Base-by-base conservation (phyloP, 2,113 vertebrate species). In the Trogon melanurus region DNA sequence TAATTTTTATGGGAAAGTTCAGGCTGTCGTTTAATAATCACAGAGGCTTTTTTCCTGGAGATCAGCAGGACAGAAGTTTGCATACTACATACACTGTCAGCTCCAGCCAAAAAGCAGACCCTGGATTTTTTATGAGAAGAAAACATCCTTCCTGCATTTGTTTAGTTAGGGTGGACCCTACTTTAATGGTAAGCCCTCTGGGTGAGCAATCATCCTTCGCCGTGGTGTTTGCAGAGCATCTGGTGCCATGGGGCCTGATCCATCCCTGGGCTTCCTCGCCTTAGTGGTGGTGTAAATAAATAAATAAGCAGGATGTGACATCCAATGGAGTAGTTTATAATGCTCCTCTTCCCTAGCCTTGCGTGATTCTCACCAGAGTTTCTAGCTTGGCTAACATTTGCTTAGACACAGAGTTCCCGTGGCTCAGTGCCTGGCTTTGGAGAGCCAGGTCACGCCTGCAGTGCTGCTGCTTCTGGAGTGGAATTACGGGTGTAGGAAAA, bases 1-100 rank as follows among this genome's bases (percentile, higher is more conserved):
- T 83, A 93, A 69, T 92, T 94, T 53, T 79, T 75, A 50, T 92
- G 74, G 70, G 85, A 67, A 83, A 90, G 85, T 94, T 93, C 81
- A 88, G 75, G 81, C 86, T 73, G 38, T 53, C 64, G n/a, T 64
- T 80, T 82, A 88, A 57, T 79, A 94, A 72, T 86, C 75, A 11
- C 64, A 85, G 70, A 4, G 45, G 48, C 76, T 96, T 96, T 95
- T 92, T 48, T 91, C 34, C 53, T 54, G 67, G 64, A 93, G 81
- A 22, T 56, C 67, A 92, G 57, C 92, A 94, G 81, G 95, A 45
- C 93, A 95, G 82, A 61, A 76, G 79, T 84, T 94, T 27, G 72
- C 48, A 58, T 73, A 41, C 34, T 65, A 27, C 73, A 6, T 32
- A 23, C 8, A 16, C 34, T 19, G 48, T 38, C 53, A 73, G 50